phyloP scores from a whole-genome alignment of 2,888 invertebrate genomes.

The Megamerina dolium region DNA sequence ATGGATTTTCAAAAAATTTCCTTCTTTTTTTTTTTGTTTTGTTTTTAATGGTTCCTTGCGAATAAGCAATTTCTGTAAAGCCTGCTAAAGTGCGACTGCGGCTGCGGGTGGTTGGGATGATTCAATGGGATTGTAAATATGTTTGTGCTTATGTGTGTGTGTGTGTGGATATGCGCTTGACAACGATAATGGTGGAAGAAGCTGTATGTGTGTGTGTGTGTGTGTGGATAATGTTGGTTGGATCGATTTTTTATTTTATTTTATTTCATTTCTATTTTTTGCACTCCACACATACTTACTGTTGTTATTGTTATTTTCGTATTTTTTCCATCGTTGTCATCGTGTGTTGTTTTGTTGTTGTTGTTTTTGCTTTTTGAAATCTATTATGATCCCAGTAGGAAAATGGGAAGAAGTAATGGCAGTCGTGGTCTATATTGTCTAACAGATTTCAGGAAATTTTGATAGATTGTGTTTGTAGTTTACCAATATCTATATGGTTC shows the following conservation, averaged over 20 bases:
- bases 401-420: no score
- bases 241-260: background rate
- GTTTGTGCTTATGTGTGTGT: background rate
- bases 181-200: background rate
- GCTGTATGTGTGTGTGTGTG: background rate
- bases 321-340: no score
- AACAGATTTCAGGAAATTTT: no score
- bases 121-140: background rate
- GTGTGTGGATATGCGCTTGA: background rate
- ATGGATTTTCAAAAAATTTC: conserved; percentile 46
- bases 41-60: conserved; percentile 46
- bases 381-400: no score
- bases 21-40: no score
- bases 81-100: conserved; percentile 16
- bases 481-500: no score
- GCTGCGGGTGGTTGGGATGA: background rate
- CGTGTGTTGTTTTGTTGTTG: no score
- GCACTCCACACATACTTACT: background rate
- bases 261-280: background rate
- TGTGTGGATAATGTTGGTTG: conserved; percentile 2
- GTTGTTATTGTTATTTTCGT: background rate
- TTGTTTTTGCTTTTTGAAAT: no score
- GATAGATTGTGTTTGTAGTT: no score
- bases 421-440: no score
- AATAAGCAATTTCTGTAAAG: conserved; percentile 40